phyloP scores from a whole-genome alignment of 1,140 invertebrate species.

The Apis laboriosa region DNA sequence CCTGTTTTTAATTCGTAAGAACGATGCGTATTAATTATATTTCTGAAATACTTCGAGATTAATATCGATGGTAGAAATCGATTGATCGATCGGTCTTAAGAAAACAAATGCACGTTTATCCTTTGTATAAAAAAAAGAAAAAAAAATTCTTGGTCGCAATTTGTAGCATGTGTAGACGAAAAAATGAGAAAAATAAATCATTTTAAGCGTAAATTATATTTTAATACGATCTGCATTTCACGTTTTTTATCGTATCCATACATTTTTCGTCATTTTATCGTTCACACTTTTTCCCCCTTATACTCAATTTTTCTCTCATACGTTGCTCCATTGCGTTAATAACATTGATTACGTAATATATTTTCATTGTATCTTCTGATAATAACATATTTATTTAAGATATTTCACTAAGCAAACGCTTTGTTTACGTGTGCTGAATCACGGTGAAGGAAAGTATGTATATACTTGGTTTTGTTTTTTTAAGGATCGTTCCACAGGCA shows the following conservation, averaged over 20 bases:
- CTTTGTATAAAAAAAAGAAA: neutral
- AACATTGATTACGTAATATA: conserved; percentile 55
- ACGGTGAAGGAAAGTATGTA: conserved; percentile 24
- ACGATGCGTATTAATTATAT: neutral
- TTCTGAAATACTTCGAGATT: neutral
- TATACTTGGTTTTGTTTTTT: conserved; percentile 7
- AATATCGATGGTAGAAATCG: neutral
- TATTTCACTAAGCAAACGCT: conserved; percentile 35
- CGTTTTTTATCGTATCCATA: conserved; percentile 11
- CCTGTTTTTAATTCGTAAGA: neutral
- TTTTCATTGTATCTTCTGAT: conserved; percentile 33
- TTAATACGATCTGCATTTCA: neutral
- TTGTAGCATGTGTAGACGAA: neutral
- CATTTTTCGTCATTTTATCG: neutral
- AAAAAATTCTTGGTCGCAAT: neutral
- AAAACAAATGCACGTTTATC: neutral
- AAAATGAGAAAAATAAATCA: neutral
- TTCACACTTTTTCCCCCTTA: neutral
- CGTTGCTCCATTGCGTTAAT: conserved; percentile 18
- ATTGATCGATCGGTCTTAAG: neutral
- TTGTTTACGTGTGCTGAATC: conserved; percentile 28
- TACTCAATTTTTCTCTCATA: conserved; percentile 11
- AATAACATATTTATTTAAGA: conserved; percentile 47
- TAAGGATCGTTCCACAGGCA: conserved; percentile 19
- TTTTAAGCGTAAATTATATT: conserved; percentile 45